Conservation (phyloP, 35 echinoderm and acorn worm species). For the Anneissia japonica region DNA sequence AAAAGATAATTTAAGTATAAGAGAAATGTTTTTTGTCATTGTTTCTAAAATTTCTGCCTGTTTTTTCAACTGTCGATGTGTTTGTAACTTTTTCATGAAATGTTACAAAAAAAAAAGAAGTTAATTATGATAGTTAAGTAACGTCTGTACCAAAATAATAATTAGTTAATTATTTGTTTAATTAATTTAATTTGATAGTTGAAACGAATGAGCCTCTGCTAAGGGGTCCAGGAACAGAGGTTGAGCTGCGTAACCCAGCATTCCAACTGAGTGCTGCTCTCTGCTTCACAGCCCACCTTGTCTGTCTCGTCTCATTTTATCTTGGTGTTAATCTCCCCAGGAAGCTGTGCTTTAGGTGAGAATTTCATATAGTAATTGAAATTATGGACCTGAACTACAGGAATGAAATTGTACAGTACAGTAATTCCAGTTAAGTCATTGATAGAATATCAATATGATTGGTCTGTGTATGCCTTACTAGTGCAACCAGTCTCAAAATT, state of each 20-base stretch:
- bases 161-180: neutral
- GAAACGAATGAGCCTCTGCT: slow-evolving; percentile 34
- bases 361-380: no score
- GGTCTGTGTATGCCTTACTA: no score
- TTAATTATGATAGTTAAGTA: neutral
- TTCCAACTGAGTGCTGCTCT: slow-evolving; percentile 54
- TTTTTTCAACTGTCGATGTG: no score
- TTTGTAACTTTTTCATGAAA: no score
- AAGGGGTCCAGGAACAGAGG: slow-evolving; percentile 46
- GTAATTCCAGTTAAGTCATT: no score
- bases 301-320: slow-evolving; percentile 53
- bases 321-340: slow-evolving; percentile 70
- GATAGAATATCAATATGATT: no score
- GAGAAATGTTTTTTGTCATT: no score
- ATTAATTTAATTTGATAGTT: slow-evolving; percentile 39
- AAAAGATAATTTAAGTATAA: no score
- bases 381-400: no score
- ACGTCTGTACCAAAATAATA: neutral
- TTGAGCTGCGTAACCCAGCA: slow-evolving; percentile 72
- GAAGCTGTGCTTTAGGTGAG: slow-evolving; percentile 72
- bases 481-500: no score
- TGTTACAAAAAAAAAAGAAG: neutral
- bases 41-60: no score
- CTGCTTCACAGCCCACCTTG: slow-evolving; percentile 67
- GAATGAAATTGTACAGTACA: no score